These are phyloP conservation scores for Caenorhabditis virilis DNA, from an alignment of 2,888 invertebrate genomes.

Conservation along the genomic window DNA sequence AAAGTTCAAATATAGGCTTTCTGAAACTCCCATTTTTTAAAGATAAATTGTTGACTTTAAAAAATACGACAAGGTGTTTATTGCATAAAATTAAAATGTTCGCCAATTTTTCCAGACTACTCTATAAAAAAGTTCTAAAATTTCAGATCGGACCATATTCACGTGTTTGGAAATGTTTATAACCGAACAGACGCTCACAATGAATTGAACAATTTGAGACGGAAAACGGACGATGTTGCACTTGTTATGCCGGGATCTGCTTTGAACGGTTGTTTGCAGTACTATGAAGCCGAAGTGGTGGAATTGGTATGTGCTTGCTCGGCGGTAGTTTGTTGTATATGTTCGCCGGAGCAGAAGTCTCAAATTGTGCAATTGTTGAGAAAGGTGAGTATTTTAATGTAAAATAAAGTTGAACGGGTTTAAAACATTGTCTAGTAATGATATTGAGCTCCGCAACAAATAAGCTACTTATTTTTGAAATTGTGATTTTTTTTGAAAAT, in stretches of 20 bases:
- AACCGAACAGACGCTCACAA: constrained; percentile 76
- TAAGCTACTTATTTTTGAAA: too few relatives aligned
- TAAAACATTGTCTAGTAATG: too few relatives aligned
- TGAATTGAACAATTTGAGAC: constrained; percentile 75
- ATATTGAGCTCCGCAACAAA: too few relatives aligned
- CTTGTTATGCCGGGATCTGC: constrained; percentile 79
- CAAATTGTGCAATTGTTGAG: constrained; percentile 86
- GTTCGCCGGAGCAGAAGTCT: constrained; percentile 69
- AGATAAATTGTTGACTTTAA: constrained; percentile 77
- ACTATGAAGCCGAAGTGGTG: constrained; percentile 77
- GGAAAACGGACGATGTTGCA: constrained; percentile 74
- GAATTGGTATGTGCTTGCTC: constrained; percentile 79
- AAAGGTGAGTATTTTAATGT: constrained; percentile 43
- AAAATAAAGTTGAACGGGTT: background rate
- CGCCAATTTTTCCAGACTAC: too few relatives aligned
- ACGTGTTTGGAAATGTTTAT: constrained; percentile 78
- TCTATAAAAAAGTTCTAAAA: too few relatives aligned
- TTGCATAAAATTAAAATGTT: constrained; percentile 81
- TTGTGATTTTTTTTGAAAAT: too few relatives aligned
- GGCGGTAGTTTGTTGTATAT: constrained; percentile 79
- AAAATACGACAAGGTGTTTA: constrained; percentile 89
- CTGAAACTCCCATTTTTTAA: constrained; percentile 79
- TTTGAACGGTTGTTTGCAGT: constrained; percentile 77
- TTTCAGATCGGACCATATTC: constrained; percentile 80
- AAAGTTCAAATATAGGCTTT: constrained; percentile 78